Evolutionary conservation across 2,888 invertebrate species (phyloP), one percentile per base, ranked within the genome.

Genomic region (Apotomis betuletana): DNA sequence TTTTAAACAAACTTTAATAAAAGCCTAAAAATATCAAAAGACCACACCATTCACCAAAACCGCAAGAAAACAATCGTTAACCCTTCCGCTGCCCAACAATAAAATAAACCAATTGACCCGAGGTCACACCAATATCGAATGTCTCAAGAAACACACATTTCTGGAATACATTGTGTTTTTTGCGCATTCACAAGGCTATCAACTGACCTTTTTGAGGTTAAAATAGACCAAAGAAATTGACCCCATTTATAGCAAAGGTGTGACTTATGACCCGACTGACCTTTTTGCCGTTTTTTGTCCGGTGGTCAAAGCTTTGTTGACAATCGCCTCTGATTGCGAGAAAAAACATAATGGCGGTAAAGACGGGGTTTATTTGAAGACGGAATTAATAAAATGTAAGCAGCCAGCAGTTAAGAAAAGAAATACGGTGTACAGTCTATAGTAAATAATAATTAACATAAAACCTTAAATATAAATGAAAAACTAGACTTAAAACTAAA

Each of bases 121-220:
- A 75, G 88, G 90, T 91, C 90, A 87, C 92, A 92, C 91, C 84
- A 77, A 78, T 89, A 89, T 92, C 86, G 54, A 61, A 81, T 92
- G 87, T 80, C 92, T 64, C 79, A 80, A 83, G 81, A 83, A 85
- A 85, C 81, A 81, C 86, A 85, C 80, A 85, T 85, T 87, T 85
- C 80, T 80, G 85, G 85, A 88, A 84, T 80, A 70, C 74, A 83
- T 81, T 77, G 71, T 71, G 36, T 58, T 71, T 67, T 69, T 79
- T 79, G 74, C 76, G 77, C 80, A 83, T 85, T 87, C 83, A 80
- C 86, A 81, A 81, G 80, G 69, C 77, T 83, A 82, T 80, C 76
- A 76, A 81, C 79, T 82, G 83, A 76, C 75, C 76, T 72, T 67
- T 55, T 62, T 71, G 70, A 61, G 68, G 63, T 68, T 64, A 54